Conservation (phyloP, 2,113 vertebrate species). For the Actinemys pallida region DNA sequence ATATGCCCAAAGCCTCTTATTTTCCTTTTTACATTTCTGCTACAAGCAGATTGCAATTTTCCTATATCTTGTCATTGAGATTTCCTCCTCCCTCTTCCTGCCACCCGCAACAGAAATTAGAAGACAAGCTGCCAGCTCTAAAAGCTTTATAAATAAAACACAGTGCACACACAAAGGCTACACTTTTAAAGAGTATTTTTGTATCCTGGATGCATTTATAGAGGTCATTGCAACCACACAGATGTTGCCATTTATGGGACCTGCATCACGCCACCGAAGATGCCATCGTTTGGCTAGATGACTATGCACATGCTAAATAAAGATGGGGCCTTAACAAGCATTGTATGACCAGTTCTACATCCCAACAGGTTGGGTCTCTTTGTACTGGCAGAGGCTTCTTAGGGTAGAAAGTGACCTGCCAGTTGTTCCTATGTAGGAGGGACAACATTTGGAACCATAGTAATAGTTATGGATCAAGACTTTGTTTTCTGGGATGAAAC, state of each 20-base stretch:
- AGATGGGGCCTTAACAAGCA: constrained; percentile 3
- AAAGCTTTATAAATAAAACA: constrained; percentile 75
- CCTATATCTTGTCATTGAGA: constrained; percentile 57
- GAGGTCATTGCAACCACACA: constrained; percentile 54
- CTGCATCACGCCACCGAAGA: too few relatives aligned
- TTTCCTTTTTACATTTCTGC: constrained; percentile 36
- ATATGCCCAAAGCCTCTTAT: constrained; percentile 37
- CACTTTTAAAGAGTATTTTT: constrained; percentile 56
- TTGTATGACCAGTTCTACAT: constrained; percentile 37
- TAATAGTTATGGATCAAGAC: neutral
- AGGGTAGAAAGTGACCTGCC: constrained; percentile 12
- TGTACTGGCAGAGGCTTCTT: constrained; percentile 30
- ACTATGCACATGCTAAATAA: too few relatives aligned
- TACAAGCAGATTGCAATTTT: constrained; percentile 62
- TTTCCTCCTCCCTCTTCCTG: constrained; percentile 63
- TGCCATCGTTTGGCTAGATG: too few relatives aligned
- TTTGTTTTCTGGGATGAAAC: neutral
- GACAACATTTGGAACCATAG: constrained; percentile 2
- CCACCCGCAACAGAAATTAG: constrained; percentile 66
- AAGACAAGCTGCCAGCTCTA: constrained; percentile 68
- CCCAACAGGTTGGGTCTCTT: constrained; percentile 38
- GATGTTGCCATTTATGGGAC: constrained; percentile 38
- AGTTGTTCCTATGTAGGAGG: constrained; percentile 27
- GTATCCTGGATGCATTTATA: constrained; percentile 44
- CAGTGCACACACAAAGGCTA: constrained; percentile 55